phyloP scores from a whole-genome alignment of 2,888 invertebrate species.

The Cataglyphis cursor region DNA sequence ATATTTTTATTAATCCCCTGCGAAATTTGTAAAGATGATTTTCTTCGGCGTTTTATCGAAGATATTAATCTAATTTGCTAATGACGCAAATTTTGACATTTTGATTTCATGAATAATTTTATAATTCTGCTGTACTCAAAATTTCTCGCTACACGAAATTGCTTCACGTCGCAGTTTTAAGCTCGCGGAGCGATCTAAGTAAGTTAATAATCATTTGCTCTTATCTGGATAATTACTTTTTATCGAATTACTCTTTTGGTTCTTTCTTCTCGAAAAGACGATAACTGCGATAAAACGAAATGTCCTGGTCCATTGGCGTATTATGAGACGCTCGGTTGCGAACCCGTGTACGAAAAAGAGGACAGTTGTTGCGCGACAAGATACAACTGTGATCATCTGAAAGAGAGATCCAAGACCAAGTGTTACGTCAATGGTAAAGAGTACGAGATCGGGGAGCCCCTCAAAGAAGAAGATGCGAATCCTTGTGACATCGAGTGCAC shows the following conservation, averaged over 20 bases:
- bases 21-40: neutral
- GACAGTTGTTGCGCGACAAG: slow-evolving; percentile 76
- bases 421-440: slow-evolving; percentile 78
- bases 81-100: neutral
- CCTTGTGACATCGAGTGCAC: slow-evolving; percentile 78
- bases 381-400: slow-evolving; percentile 79
- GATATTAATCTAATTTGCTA: neutral
- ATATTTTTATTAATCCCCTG: too few species aligned
- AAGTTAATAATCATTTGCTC: neutral
- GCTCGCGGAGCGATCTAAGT: too few species aligned
- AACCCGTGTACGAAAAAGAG: slow-evolving; percentile 73
- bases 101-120: neutral
- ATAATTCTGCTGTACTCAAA: neutral
- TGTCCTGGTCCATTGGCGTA: slow-evolving; percentile 78
- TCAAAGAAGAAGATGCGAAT: slow-evolving; percentile 75
- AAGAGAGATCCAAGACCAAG: slow-evolving; percentile 69
- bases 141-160: neutral
- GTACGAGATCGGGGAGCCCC: slow-evolving; percentile 75
- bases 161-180: neutral
- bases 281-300: slow-evolving; percentile 69
- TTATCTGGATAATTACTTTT: neutral
- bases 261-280: slow-evolving; percentile 38
- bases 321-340: slow-evolving; percentile 77
- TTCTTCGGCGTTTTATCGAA: neutral
- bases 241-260: neutral